These are phyloP conservation scores for Crambe crambe DNA, from an alignment of 37 sponge, comb jelly and placozoan genomes.

Conservation along the genomic window DNA sequence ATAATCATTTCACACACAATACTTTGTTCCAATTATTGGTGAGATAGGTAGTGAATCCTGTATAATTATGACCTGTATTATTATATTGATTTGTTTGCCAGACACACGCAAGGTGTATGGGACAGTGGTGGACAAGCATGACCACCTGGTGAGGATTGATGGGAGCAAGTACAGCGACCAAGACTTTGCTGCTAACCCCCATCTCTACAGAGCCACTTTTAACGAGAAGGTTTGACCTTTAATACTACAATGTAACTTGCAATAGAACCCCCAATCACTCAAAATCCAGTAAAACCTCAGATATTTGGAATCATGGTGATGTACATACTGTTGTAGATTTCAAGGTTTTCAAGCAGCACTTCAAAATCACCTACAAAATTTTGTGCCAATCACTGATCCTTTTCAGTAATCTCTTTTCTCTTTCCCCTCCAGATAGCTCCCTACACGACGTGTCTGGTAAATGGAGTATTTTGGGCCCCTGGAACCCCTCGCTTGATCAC, in stretches of 20 bases:
- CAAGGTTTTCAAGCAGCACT: too few species aligned
- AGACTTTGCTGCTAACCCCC: conserved; percentile 62
- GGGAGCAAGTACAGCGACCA: conserved; percentile 40
- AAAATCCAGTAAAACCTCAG: too few species aligned
- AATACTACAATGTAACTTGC: too few species aligned
- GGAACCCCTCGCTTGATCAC: conserved; percentile 78
- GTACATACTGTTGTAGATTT: not conserved
- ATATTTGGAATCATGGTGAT: not conserved
- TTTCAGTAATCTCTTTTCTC: too few species aligned
- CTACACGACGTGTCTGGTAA: conserved; percentile 84
- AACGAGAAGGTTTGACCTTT: conserved; percentile 45
- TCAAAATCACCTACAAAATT: too few species aligned
- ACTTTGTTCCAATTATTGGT: too few species aligned
- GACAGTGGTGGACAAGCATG: conserved; percentile 59
- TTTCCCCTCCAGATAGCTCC: conserved; percentile 83
- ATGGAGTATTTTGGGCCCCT: conserved; percentile 96
- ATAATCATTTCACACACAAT: too few species aligned
- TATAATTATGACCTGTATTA: too few species aligned
- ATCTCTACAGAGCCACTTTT: conserved; percentile 59
- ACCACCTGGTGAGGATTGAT: conserved; percentile 69
- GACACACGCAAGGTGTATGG: conserved; percentile 76
- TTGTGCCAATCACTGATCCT: too few species aligned
- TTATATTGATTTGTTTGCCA: not conserved
- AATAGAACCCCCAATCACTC: too few species aligned
- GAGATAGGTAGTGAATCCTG: too few species aligned